Evolutionary conservation across 2,797 vertebrate genomes (phyloP).

Genomic region (Anguilla anguilla): DNA sequence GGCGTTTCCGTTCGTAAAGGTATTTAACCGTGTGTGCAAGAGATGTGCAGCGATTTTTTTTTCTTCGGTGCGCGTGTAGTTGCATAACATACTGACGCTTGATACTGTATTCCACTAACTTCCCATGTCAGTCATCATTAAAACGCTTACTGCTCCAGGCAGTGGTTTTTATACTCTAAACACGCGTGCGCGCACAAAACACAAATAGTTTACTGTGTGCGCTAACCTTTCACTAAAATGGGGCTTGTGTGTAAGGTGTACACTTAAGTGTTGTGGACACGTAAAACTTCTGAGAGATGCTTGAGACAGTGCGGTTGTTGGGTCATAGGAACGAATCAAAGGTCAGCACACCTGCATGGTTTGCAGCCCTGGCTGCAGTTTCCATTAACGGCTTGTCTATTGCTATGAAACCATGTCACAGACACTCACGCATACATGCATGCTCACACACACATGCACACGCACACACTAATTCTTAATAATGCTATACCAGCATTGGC

Average conservation of each 20-base stretch:
- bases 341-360: neutral
- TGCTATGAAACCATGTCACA: neutral
- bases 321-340: too few species aligned
- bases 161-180: neutral
- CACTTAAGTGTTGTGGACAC: neutral
- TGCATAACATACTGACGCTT: too few species aligned
- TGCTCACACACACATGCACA: neutral
- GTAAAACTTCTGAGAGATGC: neutral
- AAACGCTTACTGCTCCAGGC: neutral
- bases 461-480: too few species aligned
- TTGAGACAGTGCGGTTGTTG: neutral
- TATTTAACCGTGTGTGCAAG: constrained; percentile 45
- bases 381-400: neutral
- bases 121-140: neutral
- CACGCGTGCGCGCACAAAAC: neutral
- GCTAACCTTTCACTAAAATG: neutral
- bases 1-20: constrained; percentile 95
- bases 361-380: neutral
- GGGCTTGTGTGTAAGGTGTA: constrained; percentile 2
- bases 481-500: neutral
- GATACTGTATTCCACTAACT: neutral
- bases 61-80: neutral
- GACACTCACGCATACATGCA: neutral
- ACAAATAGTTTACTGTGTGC: neutral
- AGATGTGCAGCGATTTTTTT: neutral